Conservation (phyloP, 2,797 vertebrate species). For the Chaetodon trifasciatus region DNA sequence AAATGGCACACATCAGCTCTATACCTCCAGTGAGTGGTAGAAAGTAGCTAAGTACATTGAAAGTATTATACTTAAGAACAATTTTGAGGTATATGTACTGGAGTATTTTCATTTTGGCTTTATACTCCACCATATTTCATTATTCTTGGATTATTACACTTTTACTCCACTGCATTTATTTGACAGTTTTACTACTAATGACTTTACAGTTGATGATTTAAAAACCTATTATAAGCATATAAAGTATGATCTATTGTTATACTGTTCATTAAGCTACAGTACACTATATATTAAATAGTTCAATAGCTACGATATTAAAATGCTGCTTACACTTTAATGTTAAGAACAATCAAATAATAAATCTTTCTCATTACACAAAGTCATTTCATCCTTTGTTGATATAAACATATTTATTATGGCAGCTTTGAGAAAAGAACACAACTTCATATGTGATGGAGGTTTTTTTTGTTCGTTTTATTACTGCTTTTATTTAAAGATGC, state of each 20-base stretch:
- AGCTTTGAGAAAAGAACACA: background rate
- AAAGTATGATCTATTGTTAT: background rate
- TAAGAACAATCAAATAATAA: background rate
- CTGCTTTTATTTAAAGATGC: background rate
- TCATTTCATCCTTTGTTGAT: background rate
- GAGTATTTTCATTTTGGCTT: conserved; percentile 1
- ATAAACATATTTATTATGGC: background rate
- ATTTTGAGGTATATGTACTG: background rate
- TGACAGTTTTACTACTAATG: background rate
- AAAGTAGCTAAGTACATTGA: background rate
- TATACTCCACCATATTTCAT: background rate
- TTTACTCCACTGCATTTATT: conserved; percentile 3
- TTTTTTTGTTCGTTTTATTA: background rate
- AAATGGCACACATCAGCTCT: background rate
- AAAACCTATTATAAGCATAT: background rate
- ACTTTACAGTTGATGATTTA: background rate
- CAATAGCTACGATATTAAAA: background rate
- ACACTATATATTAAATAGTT: background rate
- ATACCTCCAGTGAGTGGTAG: background rate
- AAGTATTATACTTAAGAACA: background rate
- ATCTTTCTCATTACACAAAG: background rate
- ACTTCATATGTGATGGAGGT: background rate
- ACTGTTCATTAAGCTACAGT: background rate
- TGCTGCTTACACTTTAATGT: background rate
- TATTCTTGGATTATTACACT: background rate